Base-by-base conservation (phyloP, 1,140 invertebrate species). In the Euborellia annulipes region DNA sequence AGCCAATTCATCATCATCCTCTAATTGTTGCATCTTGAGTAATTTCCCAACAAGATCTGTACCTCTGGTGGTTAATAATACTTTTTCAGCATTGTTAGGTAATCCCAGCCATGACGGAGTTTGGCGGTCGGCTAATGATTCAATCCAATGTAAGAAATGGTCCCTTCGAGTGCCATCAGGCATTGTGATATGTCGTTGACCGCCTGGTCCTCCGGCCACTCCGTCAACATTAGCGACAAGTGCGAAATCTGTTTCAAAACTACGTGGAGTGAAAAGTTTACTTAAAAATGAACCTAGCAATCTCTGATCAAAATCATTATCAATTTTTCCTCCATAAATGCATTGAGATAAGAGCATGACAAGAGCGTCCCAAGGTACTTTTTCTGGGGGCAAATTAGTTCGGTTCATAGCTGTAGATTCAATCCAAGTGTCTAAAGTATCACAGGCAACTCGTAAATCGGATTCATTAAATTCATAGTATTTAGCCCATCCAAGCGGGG, bases 261-360 rank as follows among this genome's bases (percentile, higher is more conserved):
- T 93, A 54, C 84, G 76, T 0, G 88, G 79, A 2, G 92, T 95
- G 62, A 99, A 98, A 6, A 99, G 68, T 65, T 97, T 95, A 50
- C 81, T 76, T 2, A 99, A 69, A 72, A 99, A 98, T 0, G 90
- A 92, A 21, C 84, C 82, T 34, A 99, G 63, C n/a, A 99, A 67
- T 21, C 93, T 73, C 66, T 97, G 92, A 70, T 99, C 95, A 66
- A 95, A 98, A 50, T 90, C 80, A 61, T 99, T 98, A 67, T 98
- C 96, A 63, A 99, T 98, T 69, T 98, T 98, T 46, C 95, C 96
- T 45, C 96, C 96, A 63, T 99, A 99, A 57, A 99, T 98, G 56
- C 92, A 98, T 60, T 98, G 89, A 0, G 92, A 91, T 3, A 99
- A 67, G 1, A 99, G 68, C 0, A 91, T 97, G 17, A 90, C 83